phyloP scores from a whole-genome alignment of 1,140 invertebrate species.

The Dolichoris vasculosae region DNA sequence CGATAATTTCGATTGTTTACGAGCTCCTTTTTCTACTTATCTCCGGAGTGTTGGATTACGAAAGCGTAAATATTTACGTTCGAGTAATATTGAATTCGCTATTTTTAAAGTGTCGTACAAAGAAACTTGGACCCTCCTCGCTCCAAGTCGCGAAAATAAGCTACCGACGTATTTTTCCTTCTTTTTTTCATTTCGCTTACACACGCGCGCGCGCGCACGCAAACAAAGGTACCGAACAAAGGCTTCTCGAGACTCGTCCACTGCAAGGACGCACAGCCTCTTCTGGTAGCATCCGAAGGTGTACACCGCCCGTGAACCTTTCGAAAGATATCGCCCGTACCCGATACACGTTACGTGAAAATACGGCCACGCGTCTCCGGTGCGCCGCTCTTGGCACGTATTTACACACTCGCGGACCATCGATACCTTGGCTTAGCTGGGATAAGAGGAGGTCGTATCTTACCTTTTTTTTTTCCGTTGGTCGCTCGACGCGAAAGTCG shows the following conservation, averaged over 20 bases:
- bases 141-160: background rate
- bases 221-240: background rate
- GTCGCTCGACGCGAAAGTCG: background rate
- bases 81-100: background rate
- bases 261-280: background rate
- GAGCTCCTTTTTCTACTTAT: too few species aligned
- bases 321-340: background rate
- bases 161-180: background rate
- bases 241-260: background rate
- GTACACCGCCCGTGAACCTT: background rate
- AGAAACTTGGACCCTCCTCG: background rate
- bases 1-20: too few species aligned
- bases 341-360: constrained; percentile 31
- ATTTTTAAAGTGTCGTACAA: background rate
- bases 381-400: background rate
- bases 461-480: constrained; percentile 33
- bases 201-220: too few species aligned
- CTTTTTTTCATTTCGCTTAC: too few species aligned
- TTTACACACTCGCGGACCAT: constrained; percentile 21
- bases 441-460: background rate
- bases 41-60: too few species aligned
- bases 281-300: background rate
- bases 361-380: constrained; percentile 19
- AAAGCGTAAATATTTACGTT: background rate
- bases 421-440: background rate